Base-by-base conservation (phyloP, 2,888 invertebrate species). In the Notodonta ziczac region DNA sequence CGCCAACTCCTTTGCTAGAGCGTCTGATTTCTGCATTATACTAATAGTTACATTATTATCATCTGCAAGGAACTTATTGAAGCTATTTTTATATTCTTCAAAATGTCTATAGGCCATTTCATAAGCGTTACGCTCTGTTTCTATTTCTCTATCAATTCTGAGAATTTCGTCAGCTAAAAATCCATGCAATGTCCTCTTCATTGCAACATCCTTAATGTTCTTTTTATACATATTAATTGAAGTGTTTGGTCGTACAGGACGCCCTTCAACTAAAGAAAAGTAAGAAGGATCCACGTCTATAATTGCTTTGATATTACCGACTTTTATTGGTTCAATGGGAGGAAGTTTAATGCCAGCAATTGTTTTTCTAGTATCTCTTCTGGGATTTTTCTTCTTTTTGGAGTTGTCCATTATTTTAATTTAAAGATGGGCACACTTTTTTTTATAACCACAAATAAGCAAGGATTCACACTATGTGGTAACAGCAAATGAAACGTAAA, bases 211-310 rank as follows among this genome's bases (percentile, higher is more conserved):
- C 73, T 93, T 91, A 46, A 93, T 89, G 59, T 95, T 88, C 59
- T 88, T 81, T 66, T 96, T 91, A 74, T 96, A 96, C 57, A 92
- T 87, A 50, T 88, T 81, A 58, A 94, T 86, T 16, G 94, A 95
- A 56, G 94, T 91, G 65, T 93, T 94, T 46, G 95, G 93, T 59
- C 91, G 88, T 48, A 95, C 94, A 4, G 95, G 94, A 60, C 95
- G 90, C 56, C 95, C 95, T 78, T 94, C 94, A 0, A 96, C 89
- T 72, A 95, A 87, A 1, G 94, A 91, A 77, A 94, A 96, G 80
- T 94, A 96, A n/a, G 94, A 89, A 0, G 95, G 95, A 80, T 96
- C 96, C 0, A 96, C 86, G 72, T 96, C 95, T 39, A 94, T 82
- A 62, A 96, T 94, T 5, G 95, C 94, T 77, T 94, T 94, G 4